Evolutionary conservation across 1,140 invertebrate genomes (phyloP), one percentile per base, ranked within the genome.

Genomic region (Teleopsis dalmanni): DNA sequence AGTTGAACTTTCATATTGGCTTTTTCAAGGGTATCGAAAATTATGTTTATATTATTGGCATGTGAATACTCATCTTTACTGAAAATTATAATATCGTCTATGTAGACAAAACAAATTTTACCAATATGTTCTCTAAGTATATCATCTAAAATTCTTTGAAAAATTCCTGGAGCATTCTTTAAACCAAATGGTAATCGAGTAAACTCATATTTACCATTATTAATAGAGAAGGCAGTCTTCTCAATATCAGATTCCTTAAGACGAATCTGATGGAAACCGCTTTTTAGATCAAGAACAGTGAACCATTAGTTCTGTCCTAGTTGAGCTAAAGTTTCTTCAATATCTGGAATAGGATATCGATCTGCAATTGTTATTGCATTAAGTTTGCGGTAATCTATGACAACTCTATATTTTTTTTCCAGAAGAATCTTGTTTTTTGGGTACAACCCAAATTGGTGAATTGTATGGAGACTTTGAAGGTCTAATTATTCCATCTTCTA

Each of bases 151-250:
- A 14, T n/a, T 18, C 35, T 51, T 55, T 71, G 61, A 45, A 74
- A 71, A 25, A 58, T 59, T 3, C 52, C 49, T 2, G 59, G 68
- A 3, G 45, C 52, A 37, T 57, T 60, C 23, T 52, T 54, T 18
- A 64, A 21, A 11, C 62, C 62, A 31, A 59, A 58, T 0, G 59
- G 52, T 33, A 65, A 45, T 16, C 45, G 13, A 19, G 31, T 19
- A 35, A 51, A 68, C 21, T 58, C 43, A 49, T 51, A 64, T 27
- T 55, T 52, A 0, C 56, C 51, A 26, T 56, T 47, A 21, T 44
- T 59, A 19, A 59, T 64, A 0, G 48, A 48, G 51, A 76, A 75
- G 1, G 68, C 72, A 1, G 72, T 75, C 55, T 76, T 76, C 1
- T 54, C 42, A 7, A 26, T 57, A 50, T 69, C 59, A 5, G 60